phyloP scores from a whole-genome alignment of 2,797 vertebrate genomes.

The Sebastes alutus region DNA sequence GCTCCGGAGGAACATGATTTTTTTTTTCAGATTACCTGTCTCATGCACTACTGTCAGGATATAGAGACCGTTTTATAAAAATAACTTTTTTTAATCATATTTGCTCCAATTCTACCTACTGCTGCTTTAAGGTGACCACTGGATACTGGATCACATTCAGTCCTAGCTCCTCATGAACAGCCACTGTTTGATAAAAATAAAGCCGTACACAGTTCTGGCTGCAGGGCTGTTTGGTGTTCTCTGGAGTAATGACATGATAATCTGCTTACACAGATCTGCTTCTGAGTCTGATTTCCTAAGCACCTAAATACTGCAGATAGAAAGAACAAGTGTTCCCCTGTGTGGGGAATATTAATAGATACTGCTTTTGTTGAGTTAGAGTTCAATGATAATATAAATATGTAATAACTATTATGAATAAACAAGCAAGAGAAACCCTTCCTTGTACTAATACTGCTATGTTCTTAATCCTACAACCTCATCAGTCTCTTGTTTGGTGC shows the following conservation, averaged over 20 bases:
- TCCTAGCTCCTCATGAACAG: not conserved
- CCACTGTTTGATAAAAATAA: constrained; percentile 26
- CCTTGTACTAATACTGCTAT: not conserved
- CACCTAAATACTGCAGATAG: not conserved
- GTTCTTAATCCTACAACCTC: constrained; percentile 15
- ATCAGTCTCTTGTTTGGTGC: constrained; percentile 9
- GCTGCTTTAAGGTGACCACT: not conserved
- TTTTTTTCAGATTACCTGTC: not conserved
- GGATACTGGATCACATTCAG: not conserved
- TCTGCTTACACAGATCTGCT: constrained; percentile 26
- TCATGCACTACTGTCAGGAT: not conserved
- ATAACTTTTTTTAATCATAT: not conserved
- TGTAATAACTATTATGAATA: not conserved
- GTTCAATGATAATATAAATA: not conserved
- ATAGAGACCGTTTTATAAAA: not conserved
- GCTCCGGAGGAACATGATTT: too few species aligned
- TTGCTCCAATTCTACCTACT: not conserved
- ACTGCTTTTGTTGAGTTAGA: not conserved
- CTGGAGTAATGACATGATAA: constrained; percentile 28
- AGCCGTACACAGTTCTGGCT: constrained; percentile 10
- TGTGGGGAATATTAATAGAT: not conserved
- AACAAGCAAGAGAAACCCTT: not conserved
- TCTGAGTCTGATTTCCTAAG: not conserved
- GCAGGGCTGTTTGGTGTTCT: constrained; percentile 16
- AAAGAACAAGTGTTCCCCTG: not conserved